Percentiles rank a stretch among this genome's conserved stretches.
phyloP scores from a whole-genome alignment of 2,888 invertebrate genomes.

The Calliopum simillimum region DNA sequence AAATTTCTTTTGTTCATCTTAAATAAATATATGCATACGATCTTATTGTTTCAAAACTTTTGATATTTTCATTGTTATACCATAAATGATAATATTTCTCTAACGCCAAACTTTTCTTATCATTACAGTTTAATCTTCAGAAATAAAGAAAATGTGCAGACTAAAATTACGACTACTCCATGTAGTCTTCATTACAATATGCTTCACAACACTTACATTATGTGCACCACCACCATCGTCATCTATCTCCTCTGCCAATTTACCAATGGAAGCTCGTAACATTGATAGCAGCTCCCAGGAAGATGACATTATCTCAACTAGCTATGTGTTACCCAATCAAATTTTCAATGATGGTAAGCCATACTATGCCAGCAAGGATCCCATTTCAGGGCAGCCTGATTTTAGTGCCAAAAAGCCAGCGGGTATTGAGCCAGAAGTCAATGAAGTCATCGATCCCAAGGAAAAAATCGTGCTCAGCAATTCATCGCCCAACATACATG shows the following conservation, averaged over 20 bases:
- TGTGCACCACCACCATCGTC: neutral
- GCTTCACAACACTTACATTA: constrained; percentile 26
- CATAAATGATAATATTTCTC: neutral
- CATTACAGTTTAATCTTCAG: neutral
- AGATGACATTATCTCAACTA: constrained; percentile 61
- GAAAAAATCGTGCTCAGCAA: constrained; percentile 74
- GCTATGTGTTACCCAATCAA: constrained; percentile 69
- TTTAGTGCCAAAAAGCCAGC: constrained; percentile 71
- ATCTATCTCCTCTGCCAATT: constrained; percentile 53
- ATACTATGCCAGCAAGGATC: constrained; percentile 77
- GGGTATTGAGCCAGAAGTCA: constrained; percentile 62
- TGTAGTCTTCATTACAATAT: constrained; percentile 34
- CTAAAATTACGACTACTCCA: neutral
- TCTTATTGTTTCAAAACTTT: too few species aligned
- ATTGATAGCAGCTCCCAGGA: constrained; percentile 52
- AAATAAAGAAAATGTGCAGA: neutral
- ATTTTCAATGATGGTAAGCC: constrained; percentile 78
- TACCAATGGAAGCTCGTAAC: constrained; percentile 61
- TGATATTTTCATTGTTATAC: too few species aligned
- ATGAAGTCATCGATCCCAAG: constrained; percentile 67
- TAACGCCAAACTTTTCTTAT: neutral
- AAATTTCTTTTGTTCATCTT: too few species aligned
- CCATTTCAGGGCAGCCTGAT: constrained; percentile 75
- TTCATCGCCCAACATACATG: constrained; percentile 75
- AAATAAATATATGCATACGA: too few species aligned